These are phyloP conservation scores for Archilochus colubris DNA, from an alignment of 2,113 vertebrate species.

Conservation along the genomic window DNA sequence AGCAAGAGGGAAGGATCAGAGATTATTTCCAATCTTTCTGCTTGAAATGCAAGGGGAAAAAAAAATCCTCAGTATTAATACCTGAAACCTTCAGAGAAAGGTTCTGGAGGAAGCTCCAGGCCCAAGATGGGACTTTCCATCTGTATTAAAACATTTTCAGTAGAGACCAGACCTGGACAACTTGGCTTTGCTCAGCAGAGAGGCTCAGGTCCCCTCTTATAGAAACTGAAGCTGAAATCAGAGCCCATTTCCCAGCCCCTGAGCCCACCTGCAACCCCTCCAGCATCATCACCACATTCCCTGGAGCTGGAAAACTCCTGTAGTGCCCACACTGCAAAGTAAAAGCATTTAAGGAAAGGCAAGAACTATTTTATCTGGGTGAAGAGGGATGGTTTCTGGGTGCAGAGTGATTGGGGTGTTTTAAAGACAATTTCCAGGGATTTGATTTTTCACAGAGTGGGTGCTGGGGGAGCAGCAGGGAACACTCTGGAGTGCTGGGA, in stretches of 20 bases:
- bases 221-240: background rate
- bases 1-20: background rate
- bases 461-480: background rate
- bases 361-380: background rate
- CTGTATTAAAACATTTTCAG: accelerated
- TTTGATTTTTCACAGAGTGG: background rate
- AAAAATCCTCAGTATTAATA: background rate
- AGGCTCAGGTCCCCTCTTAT: background rate
- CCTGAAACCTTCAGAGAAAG: background rate
- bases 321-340: no score
- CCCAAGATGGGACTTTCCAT: background rate
- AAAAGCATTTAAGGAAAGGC: background rate
- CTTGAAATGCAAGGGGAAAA: background rate
- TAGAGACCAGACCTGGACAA: background rate
- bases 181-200: background rate
- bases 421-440: no score
- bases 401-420: background rate
- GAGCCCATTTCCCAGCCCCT: background rate
- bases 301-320: background rate
- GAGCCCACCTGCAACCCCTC: background rate
- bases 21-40: conserved; percentile 8
- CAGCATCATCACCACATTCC: background rate
- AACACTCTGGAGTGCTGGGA: accelerated
- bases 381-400: background rate
- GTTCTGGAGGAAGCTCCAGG: background rate